A percentile compares a stretch with the other conserved stretches of the same genome.
These are phyloP conservation scores for Drosophila siamana DNA, from an alignment of 2,888 invertebrate genomes.

Conservation along the genomic window DNA sequence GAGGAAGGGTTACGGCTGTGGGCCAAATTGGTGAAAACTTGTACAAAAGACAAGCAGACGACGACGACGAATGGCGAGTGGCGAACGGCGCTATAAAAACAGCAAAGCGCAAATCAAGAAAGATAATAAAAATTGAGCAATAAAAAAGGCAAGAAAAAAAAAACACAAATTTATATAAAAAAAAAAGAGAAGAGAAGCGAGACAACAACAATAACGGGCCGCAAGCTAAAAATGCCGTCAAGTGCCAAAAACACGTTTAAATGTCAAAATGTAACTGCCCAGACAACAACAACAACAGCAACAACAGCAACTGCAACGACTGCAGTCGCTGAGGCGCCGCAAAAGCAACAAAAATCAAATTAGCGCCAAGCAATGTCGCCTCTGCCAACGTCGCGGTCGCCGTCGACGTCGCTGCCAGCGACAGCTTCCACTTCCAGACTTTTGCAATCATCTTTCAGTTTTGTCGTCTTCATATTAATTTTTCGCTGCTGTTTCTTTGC, in stretches of 20 bases:
- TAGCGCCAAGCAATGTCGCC: constrained; percentile 69
- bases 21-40: constrained; percentile 56
- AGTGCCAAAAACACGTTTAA: constrained; percentile 80
- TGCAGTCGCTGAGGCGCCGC: constrained; percentile 75
- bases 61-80: not conserved
- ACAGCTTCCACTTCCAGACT: constrained; percentile 34
- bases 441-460: constrained; percentile 69
- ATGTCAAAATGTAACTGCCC: constrained; percentile 74
- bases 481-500: constrained; percentile 30
- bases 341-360: constrained; percentile 75
- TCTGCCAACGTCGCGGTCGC: constrained; percentile 7
- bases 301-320: constrained; percentile 62
- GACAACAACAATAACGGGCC: constrained; percentile 36
- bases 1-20: constrained; percentile 43
- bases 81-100: constrained; percentile 52
- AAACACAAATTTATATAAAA: constrained; percentile 24
- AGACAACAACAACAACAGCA: constrained; percentile 29
- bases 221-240: constrained; percentile 60
- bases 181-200: not conserved
- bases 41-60: constrained; percentile 27
- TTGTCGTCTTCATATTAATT: constrained; percentile 57
- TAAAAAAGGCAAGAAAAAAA: constrained; percentile 34
- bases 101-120: constrained; percentile 69
- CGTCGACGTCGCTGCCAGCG: not conserved
- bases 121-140: constrained; percentile 67